phyloP scores from a whole-genome alignment of 2,888 invertebrate species.

The Megamerina dolium region DNA sequence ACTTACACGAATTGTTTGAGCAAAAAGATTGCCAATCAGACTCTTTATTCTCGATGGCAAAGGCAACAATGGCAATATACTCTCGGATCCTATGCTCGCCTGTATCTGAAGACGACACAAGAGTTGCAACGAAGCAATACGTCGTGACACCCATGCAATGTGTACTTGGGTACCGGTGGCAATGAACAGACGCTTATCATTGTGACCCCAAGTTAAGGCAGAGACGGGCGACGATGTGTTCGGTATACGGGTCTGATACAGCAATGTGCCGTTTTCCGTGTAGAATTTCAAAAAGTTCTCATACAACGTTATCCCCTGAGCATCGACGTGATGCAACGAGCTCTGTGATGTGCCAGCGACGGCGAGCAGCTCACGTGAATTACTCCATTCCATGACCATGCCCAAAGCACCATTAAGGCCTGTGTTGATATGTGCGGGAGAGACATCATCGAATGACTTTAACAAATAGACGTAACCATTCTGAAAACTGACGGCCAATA shows the following conservation, averaged over 20 bases:
- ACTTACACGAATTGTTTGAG: slow-evolving; percentile 86
- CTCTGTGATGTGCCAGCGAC: slow-evolving; percentile 71
- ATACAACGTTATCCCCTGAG: slow-evolving; percentile 54
- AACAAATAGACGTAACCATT: slow-evolving; percentile 87
- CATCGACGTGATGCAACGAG: slow-evolving; percentile 34
- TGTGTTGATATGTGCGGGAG: slow-evolving; percentile 79
- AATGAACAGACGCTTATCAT: slow-evolving; percentile 89
- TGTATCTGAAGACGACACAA: slow-evolving; percentile 79
- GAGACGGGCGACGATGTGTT: slow-evolving; percentile 73
- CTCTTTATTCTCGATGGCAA: slow-evolving; percentile 82
- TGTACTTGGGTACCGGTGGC: slow-evolving; percentile 87
- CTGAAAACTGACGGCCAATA: slow-evolving; percentile 80
- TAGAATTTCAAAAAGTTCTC: slow-evolving; percentile 87
- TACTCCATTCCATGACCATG: slow-evolving; percentile 93
- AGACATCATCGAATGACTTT: slow-evolving; percentile 88
- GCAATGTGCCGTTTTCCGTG: slow-evolving; percentile 73
- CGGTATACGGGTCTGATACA: slow-evolving; percentile 75
- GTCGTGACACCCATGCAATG: slow-evolving; percentile 87
- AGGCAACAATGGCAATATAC: slow-evolving; percentile 70
- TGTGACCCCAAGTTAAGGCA: slow-evolving; percentile 97
- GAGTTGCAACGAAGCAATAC: slow-evolving; percentile 85
- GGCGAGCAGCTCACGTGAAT: slow-evolving; percentile 84
- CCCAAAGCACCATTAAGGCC: slow-evolving; percentile 66
- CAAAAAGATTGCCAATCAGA: slow-evolving; percentile 78
- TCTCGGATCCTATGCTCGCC: slow-evolving; percentile 67